Evolutionary conservation across 2,113 vertebrate species (phyloP), one percentile per base, ranked within the genome.

Genomic region (Indicator indicator): DNA sequence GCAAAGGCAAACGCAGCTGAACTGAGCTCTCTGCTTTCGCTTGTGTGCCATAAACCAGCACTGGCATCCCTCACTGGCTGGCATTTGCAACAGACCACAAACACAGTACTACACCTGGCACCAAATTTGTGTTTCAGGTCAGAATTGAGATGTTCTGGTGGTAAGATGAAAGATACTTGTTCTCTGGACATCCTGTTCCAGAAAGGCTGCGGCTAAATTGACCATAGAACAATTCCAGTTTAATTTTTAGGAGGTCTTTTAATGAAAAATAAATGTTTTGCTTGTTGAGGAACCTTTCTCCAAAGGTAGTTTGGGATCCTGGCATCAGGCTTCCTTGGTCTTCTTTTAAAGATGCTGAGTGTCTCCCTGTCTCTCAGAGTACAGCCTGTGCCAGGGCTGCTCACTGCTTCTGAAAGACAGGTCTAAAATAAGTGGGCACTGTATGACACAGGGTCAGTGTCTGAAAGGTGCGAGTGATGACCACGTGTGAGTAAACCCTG

Each of bases 1-100:
- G 82, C 72, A 95, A 91, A 93, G 65, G 83, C 84, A 91, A 95
- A 91, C 8, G 10, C 78, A 91, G 67, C 73, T 84, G 80, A 95
- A 93, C 59, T 81, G 88, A 69, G 55, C 44, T 91, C 40, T 78
- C 73, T 59, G 67, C 36, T 91, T 97, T 93, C 46, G 70, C 20
- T 84, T 58, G 36, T 38, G 15, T 76, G 46, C 55, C 36, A 67
- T 84, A 90, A 93, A 63, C 24, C 40, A 70, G 44, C 58, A 86
- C 36, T 36, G 36, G 36, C 17, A 52, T 82, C 59, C 59, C 46
- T 90, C 0, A 0, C 70, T 84, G 71, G 64, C 67, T 90, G 67
- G 55, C 46, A 52, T 91, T 94, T 91, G 64, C 67, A 95, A 56
- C n/a, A 70, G 58, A 92, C 33, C 90, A 78, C 65, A 93, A 94